Evolutionary conservation across 1,140 invertebrate genomes (phyloP), one percentile per base, ranked within the genome.

Genomic region (Venturia canescens): DNA sequence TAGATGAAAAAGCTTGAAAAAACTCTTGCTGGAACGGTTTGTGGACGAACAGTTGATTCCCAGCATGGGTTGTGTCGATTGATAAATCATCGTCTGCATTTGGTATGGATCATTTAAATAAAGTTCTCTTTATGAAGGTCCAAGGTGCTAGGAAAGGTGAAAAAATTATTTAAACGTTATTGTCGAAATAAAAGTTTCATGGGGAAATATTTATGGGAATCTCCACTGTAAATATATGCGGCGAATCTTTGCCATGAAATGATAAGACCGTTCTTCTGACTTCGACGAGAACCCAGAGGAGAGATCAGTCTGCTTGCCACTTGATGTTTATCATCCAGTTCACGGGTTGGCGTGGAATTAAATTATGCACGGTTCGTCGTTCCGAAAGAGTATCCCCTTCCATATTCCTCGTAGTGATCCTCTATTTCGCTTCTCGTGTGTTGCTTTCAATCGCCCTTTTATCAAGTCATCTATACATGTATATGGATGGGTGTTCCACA

Each of bases 301-400:
- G 66, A 69, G 66, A 31, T 31, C 16, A 69, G 66, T 69, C 27
- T 31, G 66, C 80, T 85, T 82, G 78, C 86, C 83, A 86, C 86
- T 89, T 86, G 87, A 88, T 89, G 86, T 89, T 89, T 90, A 89
- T 88, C 88, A 88, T 87, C 85, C 80, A 83, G 74, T 84, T 88
- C 84, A 82, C 79, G 83, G 72, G 75, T 86, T 85, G 69, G 71
- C 84, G 67, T 15, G 69, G 78, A 81, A 89, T 88, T 84, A 83
- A 90, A 89, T 90, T 90, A 89, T 85, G 77, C 83, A 83, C 85
- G 86, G 83, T 77, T 82, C 82, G 79, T 82, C 84, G 81, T 84
- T 80, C 82, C 85, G 87, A 86, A 84, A 72, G 80, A 83, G 34
- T 77, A 29, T n/a, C 44, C 44, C 70, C 48, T 31, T 34, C 57